Evolutionary conservation across 2,797 vertebrate species (phyloP), one percentile per base, ranked within the genome.

Genomic region (Pampus argenteus): DNA sequence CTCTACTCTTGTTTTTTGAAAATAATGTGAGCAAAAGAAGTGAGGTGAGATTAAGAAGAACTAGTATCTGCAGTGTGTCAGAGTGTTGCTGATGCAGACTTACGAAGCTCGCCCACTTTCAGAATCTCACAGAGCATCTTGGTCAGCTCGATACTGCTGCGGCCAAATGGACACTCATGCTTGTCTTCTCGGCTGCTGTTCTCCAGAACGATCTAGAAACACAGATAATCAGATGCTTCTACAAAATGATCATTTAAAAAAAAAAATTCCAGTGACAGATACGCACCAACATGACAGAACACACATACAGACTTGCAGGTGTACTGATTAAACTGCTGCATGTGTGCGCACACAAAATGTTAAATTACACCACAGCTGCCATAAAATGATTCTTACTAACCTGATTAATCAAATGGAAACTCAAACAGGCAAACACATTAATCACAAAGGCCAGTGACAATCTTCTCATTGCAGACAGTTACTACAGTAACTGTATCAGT

Each of bases 101-200:
- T 94, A 99, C 98, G 98, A 44, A 98, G 95, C 82, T 99, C 98
- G 88, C 98, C 98, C 63, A 99, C 97, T 97, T 96, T 98, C 71
- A 99, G 93, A 65, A 98, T 99, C 91, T 99, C 98, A 3, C 98
- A 99, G 31, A 99, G 94, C 97, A 99, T 98, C 92, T 97, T 98
- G 76, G 98, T 99, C 82, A 99, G 95, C 88, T 99, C 98, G 60
- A 99, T 99, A 84, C 98, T 99, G 86, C 98, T 99, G 79, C 97
- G 97, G 58, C 97, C 98, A 48, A 99, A 99, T 0, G 98, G 98
- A 87, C 98, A 99, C 85, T 99, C 98, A 0, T 99, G 98, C 76
- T 99, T 99, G 85, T 99, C 98, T 91, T 99, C 98, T 34, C 98
- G 95, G 85, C 98, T 99, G 91, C 98, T 99, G 93, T 99, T 99